A percentile compares a stretch with the other conserved stretches of the same genome.
These are phyloP conservation scores for Microcebus murinus DNA, from an alignment of 2,113 vertebrate species.

Conservation along the genomic window DNA sequence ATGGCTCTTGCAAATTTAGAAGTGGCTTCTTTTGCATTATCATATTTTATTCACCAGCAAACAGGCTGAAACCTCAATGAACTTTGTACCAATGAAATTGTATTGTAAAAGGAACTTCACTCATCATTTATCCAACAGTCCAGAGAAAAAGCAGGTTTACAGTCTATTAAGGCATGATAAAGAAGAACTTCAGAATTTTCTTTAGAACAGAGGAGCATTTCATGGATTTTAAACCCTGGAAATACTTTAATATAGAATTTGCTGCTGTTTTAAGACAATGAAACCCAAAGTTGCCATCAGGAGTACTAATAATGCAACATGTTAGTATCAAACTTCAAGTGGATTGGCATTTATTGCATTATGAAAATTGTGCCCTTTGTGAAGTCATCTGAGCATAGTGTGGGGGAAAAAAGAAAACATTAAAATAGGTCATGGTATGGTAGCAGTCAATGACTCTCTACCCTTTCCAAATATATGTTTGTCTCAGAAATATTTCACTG, in stretches of 20 bases:
- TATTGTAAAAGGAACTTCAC: constrained; percentile 28
- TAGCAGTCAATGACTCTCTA: constrained; percentile 59
- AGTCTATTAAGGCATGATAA: neutral
- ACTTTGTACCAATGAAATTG: constrained; percentile 47
- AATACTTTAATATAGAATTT: neutral
- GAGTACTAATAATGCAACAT: constrained; percentile 3
- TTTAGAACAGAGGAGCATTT: constrained; percentile 14
- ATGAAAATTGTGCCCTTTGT: constrained; percentile 14
- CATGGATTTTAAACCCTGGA: constrained; percentile 6
- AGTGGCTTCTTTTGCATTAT: constrained; percentile 53
- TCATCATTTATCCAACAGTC: constrained; percentile 24
- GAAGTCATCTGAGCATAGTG: constrained; percentile 26
- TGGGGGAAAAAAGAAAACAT: neutral
- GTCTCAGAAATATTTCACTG: constrained; percentile 68
- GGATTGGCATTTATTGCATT: constrained; percentile 29
- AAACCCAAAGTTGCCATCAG: neutral
- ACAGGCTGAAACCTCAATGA: constrained; percentile 51
- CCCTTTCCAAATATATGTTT: constrained; percentile 66
- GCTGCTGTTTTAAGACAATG: neutral
- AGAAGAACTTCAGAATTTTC: constrained; percentile 9
- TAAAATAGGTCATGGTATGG: constrained; percentile 55
- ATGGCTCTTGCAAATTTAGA: constrained; percentile 52
- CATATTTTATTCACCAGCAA: constrained; percentile 67
- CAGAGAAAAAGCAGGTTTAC: neutral
- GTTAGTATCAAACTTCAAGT: constrained; percentile 11